These are phyloP conservation scores for Aspidiotus destructor DNA, from an alignment of 2,888 invertebrate species.

Conservation along the genomic window DNA sequence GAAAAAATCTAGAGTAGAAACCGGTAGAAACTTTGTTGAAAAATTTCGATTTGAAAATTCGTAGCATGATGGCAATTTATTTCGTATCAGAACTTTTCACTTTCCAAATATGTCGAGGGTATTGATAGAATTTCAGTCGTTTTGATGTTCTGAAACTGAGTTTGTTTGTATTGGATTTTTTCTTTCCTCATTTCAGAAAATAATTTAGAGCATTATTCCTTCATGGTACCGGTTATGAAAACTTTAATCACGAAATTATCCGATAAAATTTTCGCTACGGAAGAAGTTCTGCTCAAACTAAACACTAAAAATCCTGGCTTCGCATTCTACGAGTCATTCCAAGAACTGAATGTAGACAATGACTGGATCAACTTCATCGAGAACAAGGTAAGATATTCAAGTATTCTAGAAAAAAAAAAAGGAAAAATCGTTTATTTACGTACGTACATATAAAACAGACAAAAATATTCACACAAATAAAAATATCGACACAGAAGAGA, in stretches of 20 bases:
- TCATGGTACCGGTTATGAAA: conserved; percentile 53
- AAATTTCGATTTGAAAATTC: no score
- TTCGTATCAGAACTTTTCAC: no score
- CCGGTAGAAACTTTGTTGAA: no score
- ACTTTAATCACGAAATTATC: conserved; percentile 49
- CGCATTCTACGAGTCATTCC: conserved; percentile 53
- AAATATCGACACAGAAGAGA: background rate
- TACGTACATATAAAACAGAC: no score
- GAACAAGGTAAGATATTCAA: conserved; percentile 44
- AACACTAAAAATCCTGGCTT: conserved; percentile 49
- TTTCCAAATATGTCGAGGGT: no score
- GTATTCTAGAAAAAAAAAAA: background rate
- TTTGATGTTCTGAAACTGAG: no score
- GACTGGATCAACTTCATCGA: conserved; percentile 50
- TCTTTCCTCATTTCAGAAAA: conserved; percentile 40
- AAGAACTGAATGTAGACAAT: conserved; percentile 47
- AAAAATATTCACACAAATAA: no score
- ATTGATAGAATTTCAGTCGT: no score
- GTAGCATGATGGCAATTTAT: no score
- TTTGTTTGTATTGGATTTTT: no score
- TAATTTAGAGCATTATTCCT: conserved; percentile 51
- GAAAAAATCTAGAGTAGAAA: no score
- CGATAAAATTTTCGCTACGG: conserved; percentile 38
- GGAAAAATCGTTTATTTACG: background rate
- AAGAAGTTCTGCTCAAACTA: conserved; percentile 44